Percentiles rank a stretch among this genome's conserved stretches.
These are phyloP conservation scores for Spongilla lacustris DNA, from an alignment of 37 sponge, comb jelly and placozoan species.

Conservation along the genomic window DNA sequence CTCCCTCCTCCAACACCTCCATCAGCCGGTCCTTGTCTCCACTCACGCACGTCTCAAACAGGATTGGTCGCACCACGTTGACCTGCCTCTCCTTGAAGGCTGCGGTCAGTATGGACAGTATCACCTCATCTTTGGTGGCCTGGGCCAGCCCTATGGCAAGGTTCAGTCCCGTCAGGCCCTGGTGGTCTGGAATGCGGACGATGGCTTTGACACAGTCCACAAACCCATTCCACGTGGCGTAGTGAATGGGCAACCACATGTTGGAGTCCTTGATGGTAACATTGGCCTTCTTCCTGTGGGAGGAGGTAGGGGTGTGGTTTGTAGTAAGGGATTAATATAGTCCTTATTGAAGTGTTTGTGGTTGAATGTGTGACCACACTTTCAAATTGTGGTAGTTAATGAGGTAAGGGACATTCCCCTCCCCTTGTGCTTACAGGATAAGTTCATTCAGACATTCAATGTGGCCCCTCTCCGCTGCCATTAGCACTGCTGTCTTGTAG, in stretches of 20 bases:
- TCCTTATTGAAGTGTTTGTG: too few relatives aligned
- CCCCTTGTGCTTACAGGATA: background rate
- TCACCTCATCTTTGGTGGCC: background rate
- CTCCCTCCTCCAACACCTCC: constrained; percentile 57
- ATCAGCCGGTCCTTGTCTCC: constrained; percentile 41
- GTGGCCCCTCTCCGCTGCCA: background rate
- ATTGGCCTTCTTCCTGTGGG: background rate
- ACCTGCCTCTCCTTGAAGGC: constrained; percentile 15
- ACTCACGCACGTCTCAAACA: constrained; percentile 43
- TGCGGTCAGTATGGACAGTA: background rate
- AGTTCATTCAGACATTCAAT: background rate
- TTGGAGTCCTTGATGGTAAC: constrained; percentile 4
- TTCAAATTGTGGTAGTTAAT: too few relatives aligned
- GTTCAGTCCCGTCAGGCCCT: constrained; percentile 15
- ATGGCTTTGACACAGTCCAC: constrained; percentile 14
- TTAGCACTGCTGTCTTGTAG: background rate
- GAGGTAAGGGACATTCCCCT: too few relatives aligned
- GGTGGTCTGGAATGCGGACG: background rate
- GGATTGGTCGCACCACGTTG: constrained; percentile 24
- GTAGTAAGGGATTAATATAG: background rate
- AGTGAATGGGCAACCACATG: constrained; percentile 13
- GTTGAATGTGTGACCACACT: too few relatives aligned
- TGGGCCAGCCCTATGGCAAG: constrained; percentile 5
- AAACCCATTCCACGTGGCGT: background rate
- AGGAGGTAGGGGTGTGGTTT: background rate